Percentiles rank a stretch among this genome's conserved stretches.
These are phyloP conservation scores for Nycteola revayana DNA, from an alignment of 2,888 invertebrate genomes.

Conservation along the genomic window DNA sequence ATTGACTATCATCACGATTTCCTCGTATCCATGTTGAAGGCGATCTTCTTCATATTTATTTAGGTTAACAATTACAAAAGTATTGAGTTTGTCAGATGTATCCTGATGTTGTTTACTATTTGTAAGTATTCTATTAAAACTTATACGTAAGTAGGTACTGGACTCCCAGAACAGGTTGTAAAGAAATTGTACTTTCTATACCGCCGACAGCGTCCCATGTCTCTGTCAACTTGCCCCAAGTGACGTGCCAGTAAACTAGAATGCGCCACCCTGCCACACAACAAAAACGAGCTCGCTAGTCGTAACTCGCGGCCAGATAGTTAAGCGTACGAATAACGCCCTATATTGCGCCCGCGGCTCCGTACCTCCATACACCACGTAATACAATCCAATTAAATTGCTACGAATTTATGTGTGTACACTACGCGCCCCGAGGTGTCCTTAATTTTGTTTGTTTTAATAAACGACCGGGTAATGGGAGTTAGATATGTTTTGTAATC, in stretches of 20 bases:
- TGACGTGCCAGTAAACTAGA: conserved; percentile 22
- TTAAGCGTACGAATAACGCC: conserved; percentile 63
- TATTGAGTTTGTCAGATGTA: too few relatives aligned
- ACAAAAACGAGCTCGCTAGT: conserved; percentile 47
- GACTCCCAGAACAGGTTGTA: too few relatives aligned
- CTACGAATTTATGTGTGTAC: conserved; percentile 58
- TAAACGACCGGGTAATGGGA: conserved; percentile 35
- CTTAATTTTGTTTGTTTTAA: conserved; percentile 49
- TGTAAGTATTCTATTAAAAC: too few relatives aligned
- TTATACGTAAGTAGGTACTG: too few relatives aligned
- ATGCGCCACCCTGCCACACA: conserved; percentile 24
- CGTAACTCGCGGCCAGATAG: conserved; percentile 62
- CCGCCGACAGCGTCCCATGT: too few relatives aligned
- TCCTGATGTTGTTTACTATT: too few relatives aligned
- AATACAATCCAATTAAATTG: conserved; percentile 71
- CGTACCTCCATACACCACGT: conserved; percentile 58
- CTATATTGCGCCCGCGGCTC: conserved; percentile 60
- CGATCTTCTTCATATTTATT: too few relatives aligned
- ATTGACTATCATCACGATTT: too few relatives aligned
- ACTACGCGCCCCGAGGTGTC: conserved; percentile 46
- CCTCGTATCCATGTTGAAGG: too few relatives aligned
- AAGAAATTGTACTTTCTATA: too few relatives aligned
- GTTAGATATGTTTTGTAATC: conserved; percentile 33
- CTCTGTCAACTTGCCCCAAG: too few relatives aligned
- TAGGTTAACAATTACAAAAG: too few relatives aligned